A percentile compares a stretch with the other conserved stretches of the same genome.
Evolutionary conservation across 2,797 vertebrate species (phyloP).

Genomic region (Cryptoprocta ferox): DNA sequence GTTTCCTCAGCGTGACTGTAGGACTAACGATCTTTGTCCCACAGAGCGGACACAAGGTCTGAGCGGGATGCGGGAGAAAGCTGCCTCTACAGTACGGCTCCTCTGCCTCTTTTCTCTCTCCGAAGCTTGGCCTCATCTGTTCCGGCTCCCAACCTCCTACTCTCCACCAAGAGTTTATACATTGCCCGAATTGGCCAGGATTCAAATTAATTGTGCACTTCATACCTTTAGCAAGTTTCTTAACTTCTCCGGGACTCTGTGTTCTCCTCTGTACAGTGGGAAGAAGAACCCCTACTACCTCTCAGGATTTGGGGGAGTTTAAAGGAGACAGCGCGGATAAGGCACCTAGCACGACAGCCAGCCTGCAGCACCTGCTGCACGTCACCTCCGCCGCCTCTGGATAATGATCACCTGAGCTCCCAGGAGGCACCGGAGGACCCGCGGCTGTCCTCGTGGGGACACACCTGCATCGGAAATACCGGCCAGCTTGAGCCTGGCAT

Average conservation of each 20-base stretch:
- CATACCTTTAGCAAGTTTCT: not conserved
- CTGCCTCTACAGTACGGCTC: not conserved
- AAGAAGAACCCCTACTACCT: not conserved
- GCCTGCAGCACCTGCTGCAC: fast-evolving
- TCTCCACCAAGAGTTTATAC: not conserved
- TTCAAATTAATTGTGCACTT: not conserved
- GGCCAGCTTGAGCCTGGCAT: not conserved
- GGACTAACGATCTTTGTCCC: too few relatives aligned
- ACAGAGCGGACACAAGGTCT: fast-evolving
- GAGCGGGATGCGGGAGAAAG: fast-evolving
- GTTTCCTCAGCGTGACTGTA: not conserved
- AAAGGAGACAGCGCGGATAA: not conserved
- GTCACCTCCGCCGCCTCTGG: not conserved
- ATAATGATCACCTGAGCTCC: not conserved
- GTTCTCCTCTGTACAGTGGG: slow-evolving; percentile 11
- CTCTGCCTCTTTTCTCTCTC: not conserved
- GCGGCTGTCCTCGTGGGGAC: not conserved
- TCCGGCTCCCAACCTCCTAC: not conserved
- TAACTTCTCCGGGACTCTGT: not conserved
- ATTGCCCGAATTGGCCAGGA: not conserved
- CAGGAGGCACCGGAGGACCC: not conserved
- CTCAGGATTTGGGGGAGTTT: not conserved
- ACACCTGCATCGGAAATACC: not conserved
- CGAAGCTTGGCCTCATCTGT: not conserved
- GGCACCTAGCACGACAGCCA: fast-evolving